Base-by-base conservation (phyloP, 1,140 invertebrate species). In the Pachypeltis micranthus region DNA sequence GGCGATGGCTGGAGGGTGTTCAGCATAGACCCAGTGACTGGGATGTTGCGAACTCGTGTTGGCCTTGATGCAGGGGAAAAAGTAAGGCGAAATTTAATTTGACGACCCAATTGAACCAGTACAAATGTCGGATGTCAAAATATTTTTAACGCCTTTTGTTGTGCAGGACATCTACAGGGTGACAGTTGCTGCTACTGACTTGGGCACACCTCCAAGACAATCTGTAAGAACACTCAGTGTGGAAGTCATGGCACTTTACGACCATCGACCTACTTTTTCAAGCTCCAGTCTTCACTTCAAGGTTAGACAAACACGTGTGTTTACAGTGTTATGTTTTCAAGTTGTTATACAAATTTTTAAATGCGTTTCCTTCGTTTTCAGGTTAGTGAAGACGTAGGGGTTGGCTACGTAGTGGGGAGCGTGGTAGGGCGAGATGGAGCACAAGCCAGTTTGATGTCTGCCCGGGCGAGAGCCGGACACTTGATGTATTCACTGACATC, bases 1-100 rank as follows among this genome's bases (percentile, higher is more conserved):
- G 86, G 87, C 27, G 89, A 93, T 70, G 90, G 88, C 24, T 83
- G 84, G 70, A 84, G 85, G 12, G 83, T 88, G 21, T 96, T 96
- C 75, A 83, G 83, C 63, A 90, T 96, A 67, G 88, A 96, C 76
- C 81, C 88, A 12, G 81, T 83, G 54, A 88, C 85, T 26, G 95
- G 95, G 27, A 81, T 91, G 67, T 89, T 98, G 63, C 84, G 85
- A 72, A 96, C 93, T 26, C 86, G 84, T 70, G 84, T 85, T 68
- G 83, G 90, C 44, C 77, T 97, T 60, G 92, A 96, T 76, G 91
- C 93, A 70, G 93, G 96, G 74, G 90, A 91, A 71, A 84, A 86
- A 68, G 47, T 51, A 21, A 51, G n/a, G n/a, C n/a, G n/a, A n/a
- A n/a, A n/a, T n/a, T n/a, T n/a, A n/a, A n/a, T n/a, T n/a, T n/a